Evolutionary conservation across 1,140 invertebrate genomes (phyloP).

Genomic region (Diachasmimorpha longicaudata): DNA sequence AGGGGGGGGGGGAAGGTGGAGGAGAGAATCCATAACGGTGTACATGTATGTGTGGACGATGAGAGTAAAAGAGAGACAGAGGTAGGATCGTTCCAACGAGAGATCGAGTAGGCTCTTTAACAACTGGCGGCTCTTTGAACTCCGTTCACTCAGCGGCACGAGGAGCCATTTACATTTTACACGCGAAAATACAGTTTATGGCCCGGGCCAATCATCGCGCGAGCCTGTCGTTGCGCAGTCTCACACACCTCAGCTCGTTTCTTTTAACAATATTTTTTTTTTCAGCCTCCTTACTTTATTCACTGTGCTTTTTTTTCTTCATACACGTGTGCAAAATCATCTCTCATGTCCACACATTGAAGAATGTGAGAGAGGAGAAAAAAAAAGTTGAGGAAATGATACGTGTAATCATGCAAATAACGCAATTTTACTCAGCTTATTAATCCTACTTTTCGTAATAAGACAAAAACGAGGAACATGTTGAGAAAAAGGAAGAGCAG

Average conservation of each 20-base stretch:
- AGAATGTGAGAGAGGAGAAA: not conserved
- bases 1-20: no score
- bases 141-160: constrained; percentile 39
- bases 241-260: constrained; percentile 29
- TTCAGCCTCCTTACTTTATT: not conserved
- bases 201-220: constrained; percentile 54
- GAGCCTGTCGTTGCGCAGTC: constrained; percentile 32
- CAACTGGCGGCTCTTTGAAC: constrained; percentile 61
- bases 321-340: not conserved
- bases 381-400: not conserved
- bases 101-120: constrained; percentile 54
- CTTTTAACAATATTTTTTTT: constrained; percentile 22
- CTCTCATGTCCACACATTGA: not conserved
- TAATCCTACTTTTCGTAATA: constrained; percentile 7
- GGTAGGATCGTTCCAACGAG: constrained; percentile 30
- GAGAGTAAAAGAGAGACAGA: not conserved
- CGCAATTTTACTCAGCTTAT: constrained; percentile 6
- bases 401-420: constrained; percentile 14
- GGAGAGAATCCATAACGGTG: not conserved
- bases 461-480: constrained; percentile 9
- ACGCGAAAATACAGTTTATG: constrained; percentile 57
- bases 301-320: not conserved
- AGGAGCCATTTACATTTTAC: constrained; percentile 58
- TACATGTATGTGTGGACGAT: not conserved
- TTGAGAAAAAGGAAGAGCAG: constrained; percentile 33